These are phyloP conservation scores for Drosophila mauritiana DNA, from an alignment of 1,140 invertebrate species.

Conservation along the genomic window DNA sequence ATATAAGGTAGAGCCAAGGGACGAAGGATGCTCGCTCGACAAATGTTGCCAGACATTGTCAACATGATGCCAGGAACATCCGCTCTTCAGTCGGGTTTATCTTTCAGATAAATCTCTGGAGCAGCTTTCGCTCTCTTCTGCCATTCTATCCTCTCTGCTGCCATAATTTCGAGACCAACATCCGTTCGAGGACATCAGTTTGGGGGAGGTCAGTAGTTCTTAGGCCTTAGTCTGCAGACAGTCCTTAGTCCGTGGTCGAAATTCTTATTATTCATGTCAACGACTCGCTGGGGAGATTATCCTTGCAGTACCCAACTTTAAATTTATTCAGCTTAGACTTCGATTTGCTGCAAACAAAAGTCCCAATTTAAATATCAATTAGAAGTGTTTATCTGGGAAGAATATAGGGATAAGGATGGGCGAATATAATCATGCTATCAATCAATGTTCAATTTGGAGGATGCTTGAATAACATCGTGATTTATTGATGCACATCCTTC, in stretches of 20 bases:
- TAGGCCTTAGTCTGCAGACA: conserved; percentile 24
- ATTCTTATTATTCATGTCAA: conserved; percentile 54
- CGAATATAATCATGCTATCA: conserved; percentile 20
- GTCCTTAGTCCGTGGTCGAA: conserved; percentile 25
- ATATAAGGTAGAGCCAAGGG: conserved; percentile 19
- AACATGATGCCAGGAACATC: conserved; percentile 31
- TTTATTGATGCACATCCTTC: conserved; percentile 11
- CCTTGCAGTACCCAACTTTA: conserved; percentile 18
- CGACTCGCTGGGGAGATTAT: conserved; percentile 16
- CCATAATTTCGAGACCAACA: conserved; percentile 39
- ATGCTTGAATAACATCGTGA: conserved; percentile 3
- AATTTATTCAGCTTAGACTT: conserved; percentile 32
- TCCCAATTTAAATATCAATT: conserved; percentile 50
- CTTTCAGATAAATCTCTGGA: conserved; percentile 20
- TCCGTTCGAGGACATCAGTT: conserved; percentile 17
- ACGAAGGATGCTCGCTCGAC: conserved; percentile 12
- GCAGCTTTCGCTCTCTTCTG: conserved; percentile 31
- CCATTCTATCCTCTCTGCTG: conserved; percentile 23
- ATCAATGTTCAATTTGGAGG: conserved; percentile 25
- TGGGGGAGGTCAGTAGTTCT: conserved; percentile 13
- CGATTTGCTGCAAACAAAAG: conserved; percentile 29
- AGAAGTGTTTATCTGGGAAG: conserved; percentile 16
- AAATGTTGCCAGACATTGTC: conserved; percentile 31
- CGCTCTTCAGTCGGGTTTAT: not conserved
- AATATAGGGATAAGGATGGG: not conserved